Base-by-base conservation (phyloP, 2,888 invertebrate genomes). In the Plebejus melissa region DNA sequence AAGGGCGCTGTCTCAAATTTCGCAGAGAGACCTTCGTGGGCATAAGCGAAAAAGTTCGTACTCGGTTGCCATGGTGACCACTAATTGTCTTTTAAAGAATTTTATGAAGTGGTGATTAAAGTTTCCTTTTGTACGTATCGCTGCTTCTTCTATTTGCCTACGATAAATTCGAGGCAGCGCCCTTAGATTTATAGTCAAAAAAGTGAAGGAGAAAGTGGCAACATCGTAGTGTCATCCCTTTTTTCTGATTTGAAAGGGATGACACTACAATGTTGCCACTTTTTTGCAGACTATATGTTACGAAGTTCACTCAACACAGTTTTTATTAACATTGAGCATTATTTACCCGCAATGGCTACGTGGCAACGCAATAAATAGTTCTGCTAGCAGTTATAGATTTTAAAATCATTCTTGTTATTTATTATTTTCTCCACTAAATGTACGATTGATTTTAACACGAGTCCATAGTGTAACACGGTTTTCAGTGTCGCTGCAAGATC, bases 351-450 rank as follows among this genome's bases (percentile, higher is more conserved):
- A 36, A 1, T 32, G 65, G 13, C 60, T 79, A 79, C 80, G 80
- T 79, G 82, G 83, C 83, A 84, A 82, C 83, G 81, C 79, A 83
- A 82, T 72, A 54, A 41, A 72, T 87, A 86, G 85, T 84, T 83
- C 84, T 83, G 87, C 87, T 88, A 88, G 86, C 82, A 81, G 78
- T 76, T 50, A 74, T 74, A 76, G 65, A 60, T 76, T 75, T 76
- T 76, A 78, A 74, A 75, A 71, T 76, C 76, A 76, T 60, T 46
- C 72, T 78, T 77, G 54, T 78, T 77, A 70, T 76, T 72, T 77
- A 76, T 76, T 77, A 32, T 79, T 79, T 77, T 75, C 75, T 75
- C 50, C 60, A 76, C 69, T 75, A 41, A 70, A 57, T 13, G 57
- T 75, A 16, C 41, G 41, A 46, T 69, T 22, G 57, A 16, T 75